phyloP scores from a whole-genome alignment of 23 tunicate genomes.

The Halocynthia aurantium region DNA sequence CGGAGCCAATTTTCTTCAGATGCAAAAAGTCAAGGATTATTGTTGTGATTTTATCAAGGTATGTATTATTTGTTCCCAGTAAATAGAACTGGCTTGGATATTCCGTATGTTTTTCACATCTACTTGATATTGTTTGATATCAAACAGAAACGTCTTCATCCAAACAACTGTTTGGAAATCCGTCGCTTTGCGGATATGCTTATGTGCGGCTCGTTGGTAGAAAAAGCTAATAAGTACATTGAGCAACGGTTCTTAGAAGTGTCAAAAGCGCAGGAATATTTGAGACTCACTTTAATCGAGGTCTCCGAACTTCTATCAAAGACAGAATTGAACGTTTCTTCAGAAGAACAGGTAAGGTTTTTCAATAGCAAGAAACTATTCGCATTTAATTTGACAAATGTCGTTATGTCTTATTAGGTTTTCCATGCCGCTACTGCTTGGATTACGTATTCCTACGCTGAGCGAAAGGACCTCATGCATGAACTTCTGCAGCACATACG shows the following conservation, averaged over 20 bases:
- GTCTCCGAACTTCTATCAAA: slow-evolving; percentile 56
- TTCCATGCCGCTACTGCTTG: slow-evolving; percentile 72
- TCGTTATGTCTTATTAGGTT: slow-evolving; percentile 16
- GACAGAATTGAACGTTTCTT: slow-evolving; percentile 62
- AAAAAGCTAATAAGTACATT: slow-evolving; percentile 57
- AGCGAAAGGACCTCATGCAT: slow-evolving; percentile 46
- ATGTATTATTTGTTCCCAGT: background rate
- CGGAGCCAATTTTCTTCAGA: slow-evolving; percentile 76
- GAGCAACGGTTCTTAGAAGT: slow-evolving; percentile 79
- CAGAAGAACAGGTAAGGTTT: slow-evolving; percentile 53
- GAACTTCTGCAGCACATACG: slow-evolving; percentile 63
- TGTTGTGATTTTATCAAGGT: slow-evolving; percentile 67
- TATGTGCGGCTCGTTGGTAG: slow-evolving; percentile 68
- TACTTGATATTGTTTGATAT: background rate
- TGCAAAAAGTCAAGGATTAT: slow-evolving; percentile 56
- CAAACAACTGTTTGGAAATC: slow-evolving; percentile 57
- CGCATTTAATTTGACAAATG: background rate
- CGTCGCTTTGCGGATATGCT: slow-evolving; percentile 64
- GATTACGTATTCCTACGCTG: slow-evolving; percentile 44
- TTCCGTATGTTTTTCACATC: background rate
- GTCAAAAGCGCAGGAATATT: slow-evolving; percentile 68
- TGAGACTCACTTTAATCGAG: slow-evolving; percentile 29
- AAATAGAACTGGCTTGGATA: background rate
- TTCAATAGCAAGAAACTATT: background rate
- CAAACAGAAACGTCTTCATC: slow-evolving; percentile 46